Evolutionary conservation across 2,113 vertebrate genomes (phyloP).

Genomic region (Galeopterus variegatus): DNA sequence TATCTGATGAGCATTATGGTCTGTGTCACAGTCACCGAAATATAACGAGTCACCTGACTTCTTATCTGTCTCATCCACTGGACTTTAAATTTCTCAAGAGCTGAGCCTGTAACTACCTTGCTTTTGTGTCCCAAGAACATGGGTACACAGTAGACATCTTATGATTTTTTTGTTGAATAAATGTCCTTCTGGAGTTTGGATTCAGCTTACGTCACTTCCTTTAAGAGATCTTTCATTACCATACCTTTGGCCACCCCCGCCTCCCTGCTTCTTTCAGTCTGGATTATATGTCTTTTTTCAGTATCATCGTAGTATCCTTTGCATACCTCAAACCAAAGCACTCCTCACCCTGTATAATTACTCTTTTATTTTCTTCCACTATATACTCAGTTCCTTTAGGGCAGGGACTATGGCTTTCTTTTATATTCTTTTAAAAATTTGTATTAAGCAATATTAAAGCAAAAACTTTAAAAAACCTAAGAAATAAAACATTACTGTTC

Average conservation of each 20-base stretch:
- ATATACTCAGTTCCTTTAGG: neutral
- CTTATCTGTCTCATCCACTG: neutral
- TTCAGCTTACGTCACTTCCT: slow-evolving; percentile 24
- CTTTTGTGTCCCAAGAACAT: neutral
- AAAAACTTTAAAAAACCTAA: neutral
- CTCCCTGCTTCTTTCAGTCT: neutral
- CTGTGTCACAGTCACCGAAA: neutral
- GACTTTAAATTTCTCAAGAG: neutral
- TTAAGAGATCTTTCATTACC: neutral
- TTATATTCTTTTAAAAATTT: slow-evolving; percentile 40
- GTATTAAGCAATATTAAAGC: neutral
- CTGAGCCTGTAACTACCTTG: neutral
- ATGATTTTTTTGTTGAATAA: neutral
- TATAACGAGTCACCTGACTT: neutral
- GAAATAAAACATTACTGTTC: neutral
- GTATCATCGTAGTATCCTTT: neutral
- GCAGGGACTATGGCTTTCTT: neutral
- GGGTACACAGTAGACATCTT: neutral
- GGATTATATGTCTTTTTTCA: neutral
- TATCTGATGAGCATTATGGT: neutral
- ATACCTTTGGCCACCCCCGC: neutral
- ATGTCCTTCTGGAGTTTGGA: neutral
- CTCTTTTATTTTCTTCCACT: neutral
- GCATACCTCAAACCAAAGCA: neutral
- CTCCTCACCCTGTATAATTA: neutral